phyloP scores from a whole-genome alignment of 2,113 vertebrate genomes.

The Glaucidium brasilianum region DNA sequence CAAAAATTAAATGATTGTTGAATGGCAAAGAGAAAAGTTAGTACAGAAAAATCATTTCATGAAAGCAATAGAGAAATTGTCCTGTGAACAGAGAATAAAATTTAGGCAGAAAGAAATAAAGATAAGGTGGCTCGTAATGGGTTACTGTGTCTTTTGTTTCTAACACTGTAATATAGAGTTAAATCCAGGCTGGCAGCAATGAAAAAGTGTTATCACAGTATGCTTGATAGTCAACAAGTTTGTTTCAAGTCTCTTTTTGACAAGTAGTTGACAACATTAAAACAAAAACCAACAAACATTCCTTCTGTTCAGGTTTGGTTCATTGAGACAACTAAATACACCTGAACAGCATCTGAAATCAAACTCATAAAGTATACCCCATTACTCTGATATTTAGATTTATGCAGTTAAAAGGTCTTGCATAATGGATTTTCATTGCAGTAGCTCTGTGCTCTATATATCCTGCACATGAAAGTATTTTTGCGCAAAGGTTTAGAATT shows the following conservation, averaged over 20 bases:
- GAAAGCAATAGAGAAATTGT: not conserved
- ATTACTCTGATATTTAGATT: not conserved
- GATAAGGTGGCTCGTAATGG: not conserved
- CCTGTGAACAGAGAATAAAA: not conserved
- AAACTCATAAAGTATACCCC: not conserved
- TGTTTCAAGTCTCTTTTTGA: not conserved
- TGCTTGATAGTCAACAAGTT: not conserved
- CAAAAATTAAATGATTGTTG: not conserved
- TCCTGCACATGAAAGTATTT: not conserved
- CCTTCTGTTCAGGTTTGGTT: not conserved
- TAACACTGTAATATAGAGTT: not conserved
- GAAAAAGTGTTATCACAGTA: not conserved
- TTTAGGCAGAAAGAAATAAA: not conserved
- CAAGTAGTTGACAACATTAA: not conserved
- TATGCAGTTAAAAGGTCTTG: not conserved
- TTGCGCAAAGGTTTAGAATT: not conserved
- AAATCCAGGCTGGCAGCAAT: not conserved
- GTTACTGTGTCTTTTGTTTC: not conserved
- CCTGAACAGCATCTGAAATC: not conserved
- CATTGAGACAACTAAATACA: not conserved
- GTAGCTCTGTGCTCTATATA: not conserved
- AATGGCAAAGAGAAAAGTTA: not conserved
- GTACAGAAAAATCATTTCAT: not conserved
- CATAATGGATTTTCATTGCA: not conserved
- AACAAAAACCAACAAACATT: not conserved